Evolutionary conservation across 2,797 vertebrate genomes (phyloP).

Genomic region (Enteromius argenteus): DNA sequence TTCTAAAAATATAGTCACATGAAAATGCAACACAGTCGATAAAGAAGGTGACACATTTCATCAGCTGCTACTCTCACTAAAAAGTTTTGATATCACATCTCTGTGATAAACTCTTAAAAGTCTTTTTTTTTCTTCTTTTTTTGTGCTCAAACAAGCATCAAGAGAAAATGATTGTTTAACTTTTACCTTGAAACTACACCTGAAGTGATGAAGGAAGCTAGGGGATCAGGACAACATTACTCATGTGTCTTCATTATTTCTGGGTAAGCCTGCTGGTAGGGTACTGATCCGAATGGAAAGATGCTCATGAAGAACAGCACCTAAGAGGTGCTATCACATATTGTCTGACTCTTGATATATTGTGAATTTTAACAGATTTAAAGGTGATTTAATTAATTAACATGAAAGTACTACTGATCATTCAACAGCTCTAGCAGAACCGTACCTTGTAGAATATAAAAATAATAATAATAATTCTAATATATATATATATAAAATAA

Average conservation of each 20-base stretch:
- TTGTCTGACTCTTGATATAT: background rate
- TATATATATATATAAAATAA: no score
- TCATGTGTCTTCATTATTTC: slow-evolving; percentile 15
- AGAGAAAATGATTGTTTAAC: background rate
- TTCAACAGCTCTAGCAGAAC: background rate
- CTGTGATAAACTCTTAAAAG: background rate
- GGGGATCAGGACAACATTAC: slow-evolving; percentile 2
- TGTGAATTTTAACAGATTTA: background rate
- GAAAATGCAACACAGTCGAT: background rate
- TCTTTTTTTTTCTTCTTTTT: no score
- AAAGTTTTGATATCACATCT: background rate
- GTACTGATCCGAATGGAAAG: background rate
- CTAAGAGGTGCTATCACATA: background rate
- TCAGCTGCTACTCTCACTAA: background rate
- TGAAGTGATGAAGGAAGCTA: background rate
- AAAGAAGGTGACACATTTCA: background rate
- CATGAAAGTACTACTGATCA: background rate
- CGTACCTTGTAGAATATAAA: background rate
- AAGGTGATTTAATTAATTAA: background rate
- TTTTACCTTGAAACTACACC: background rate
- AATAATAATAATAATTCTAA: no score
- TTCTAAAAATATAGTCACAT: slow-evolving; percentile 5
- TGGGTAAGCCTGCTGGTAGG: background rate
- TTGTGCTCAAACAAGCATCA: background rate
- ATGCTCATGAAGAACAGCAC: background rate